A percentile compares a stretch with the other conserved stretches of the same genome.
phyloP scores from a whole-genome alignment of 2,888 invertebrate species.

The Polydrusus tereticollis region DNA sequence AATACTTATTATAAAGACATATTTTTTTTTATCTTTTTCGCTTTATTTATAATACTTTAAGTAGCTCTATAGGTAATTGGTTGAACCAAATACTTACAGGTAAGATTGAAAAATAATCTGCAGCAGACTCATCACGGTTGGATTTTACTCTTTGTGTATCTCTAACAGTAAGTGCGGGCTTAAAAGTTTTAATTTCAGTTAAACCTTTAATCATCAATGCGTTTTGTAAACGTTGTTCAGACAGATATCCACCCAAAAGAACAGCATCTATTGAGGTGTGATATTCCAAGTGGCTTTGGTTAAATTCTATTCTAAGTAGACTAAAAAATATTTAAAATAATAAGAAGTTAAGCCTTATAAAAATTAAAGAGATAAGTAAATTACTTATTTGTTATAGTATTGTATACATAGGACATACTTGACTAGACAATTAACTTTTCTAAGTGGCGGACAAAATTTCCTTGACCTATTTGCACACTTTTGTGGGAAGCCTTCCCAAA shows the following conservation, averaged over 20 bases:
- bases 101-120: slow-evolving; percentile 54
- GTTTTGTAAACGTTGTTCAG: slow-evolving; percentile 56
- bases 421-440: slow-evolving; percentile 70
- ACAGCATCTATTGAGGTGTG: slow-evolving; percentile 92
- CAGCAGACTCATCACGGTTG: slow-evolving; percentile 26
- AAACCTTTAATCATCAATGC: slow-evolving; percentile 56
- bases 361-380: too few species aligned
- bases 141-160: slow-evolving; percentile 31
- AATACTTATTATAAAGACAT: too few species aligned
- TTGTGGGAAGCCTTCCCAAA: slow-evolving; percentile 83
- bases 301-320: slow-evolving; percentile 86
- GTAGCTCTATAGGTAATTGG: too few species aligned
- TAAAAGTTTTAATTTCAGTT: slow-evolving; percentile 17
- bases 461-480: slow-evolving; percentile 73
- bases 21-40: too few species aligned
- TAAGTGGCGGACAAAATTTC: slow-evolving; percentile 82
- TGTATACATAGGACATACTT: slow-evolving; percentile 65
- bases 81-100: slow-evolving; percentile 56
- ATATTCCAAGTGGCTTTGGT: slow-evolving; percentile 84
- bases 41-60: too few species aligned
- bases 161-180: slow-evolving; percentile 10
- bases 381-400: neutral
- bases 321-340: slow-evolving; percentile 66
- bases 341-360: too few species aligned
- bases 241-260: slow-evolving; percentile 75